Conservation (phyloP, 2,888 invertebrate genomes). For the Himalopsyche japonica region DNA sequence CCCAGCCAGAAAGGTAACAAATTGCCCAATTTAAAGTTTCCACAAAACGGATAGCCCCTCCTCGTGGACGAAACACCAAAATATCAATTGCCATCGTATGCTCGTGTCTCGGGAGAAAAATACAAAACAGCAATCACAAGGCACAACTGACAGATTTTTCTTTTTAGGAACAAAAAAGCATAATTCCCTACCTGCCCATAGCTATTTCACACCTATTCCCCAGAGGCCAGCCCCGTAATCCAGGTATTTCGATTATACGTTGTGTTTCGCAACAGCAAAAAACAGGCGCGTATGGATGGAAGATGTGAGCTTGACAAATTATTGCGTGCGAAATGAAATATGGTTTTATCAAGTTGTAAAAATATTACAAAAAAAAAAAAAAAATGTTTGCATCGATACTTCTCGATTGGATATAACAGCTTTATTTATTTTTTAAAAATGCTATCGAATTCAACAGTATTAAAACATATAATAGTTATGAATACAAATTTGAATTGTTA, state of each 20-base stretch:
- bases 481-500: too few relatives aligned
- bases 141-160: not conserved
- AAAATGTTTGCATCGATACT: not conserved
- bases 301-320: not conserved
- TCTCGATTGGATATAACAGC: too few relatives aligned
- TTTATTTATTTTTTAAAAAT: too few relatives aligned
- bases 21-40: slow-evolving; percentile 3
- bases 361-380: not conserved
- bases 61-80: not conserved
- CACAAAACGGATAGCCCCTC: not conserved
- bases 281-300: not conserved
- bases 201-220: not conserved
- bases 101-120: not conserved
- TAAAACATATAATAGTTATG: too few relatives aligned
- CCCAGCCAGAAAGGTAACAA: not conserved
- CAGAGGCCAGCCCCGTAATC: not conserved
- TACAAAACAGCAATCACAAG: not conserved
- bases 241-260: not conserved
- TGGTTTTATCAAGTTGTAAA: not conserved
- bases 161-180: not conserved
- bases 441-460: too few relatives aligned
- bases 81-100: not conserved
- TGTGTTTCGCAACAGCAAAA: not conserved
- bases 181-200: not conserved
- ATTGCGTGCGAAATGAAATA: not conserved